These are phyloP conservation scores for Aporophyla lueneburgensis DNA, from an alignment of 2,888 invertebrate genomes.

Conservation along the genomic window DNA sequence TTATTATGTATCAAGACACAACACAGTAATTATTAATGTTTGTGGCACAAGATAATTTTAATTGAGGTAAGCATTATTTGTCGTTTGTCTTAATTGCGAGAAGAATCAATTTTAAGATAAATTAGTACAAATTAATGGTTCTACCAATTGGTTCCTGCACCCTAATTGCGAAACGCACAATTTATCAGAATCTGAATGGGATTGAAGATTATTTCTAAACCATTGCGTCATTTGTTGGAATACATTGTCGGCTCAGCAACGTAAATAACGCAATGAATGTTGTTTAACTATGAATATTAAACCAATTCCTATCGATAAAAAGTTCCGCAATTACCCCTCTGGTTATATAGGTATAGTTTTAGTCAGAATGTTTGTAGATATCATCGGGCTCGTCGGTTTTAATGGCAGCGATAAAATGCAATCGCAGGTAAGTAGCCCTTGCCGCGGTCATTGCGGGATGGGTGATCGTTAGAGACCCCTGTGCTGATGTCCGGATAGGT, in stretches of 20 bases:
- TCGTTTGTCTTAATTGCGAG: slow-evolving; percentile 10
- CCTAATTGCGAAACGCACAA: too few relatives aligned
- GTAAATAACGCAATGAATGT: too few relatives aligned
- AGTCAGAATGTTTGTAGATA: too few relatives aligned
- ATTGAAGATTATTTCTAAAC: too few relatives aligned
- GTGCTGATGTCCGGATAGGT: neutral
- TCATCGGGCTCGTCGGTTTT: too few relatives aligned
- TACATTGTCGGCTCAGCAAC: too few relatives aligned
- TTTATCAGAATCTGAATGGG: too few relatives aligned
- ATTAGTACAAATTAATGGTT: slow-evolving; percentile 12
- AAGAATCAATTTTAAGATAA: slow-evolving; percentile 20
- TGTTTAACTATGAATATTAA: too few relatives aligned
- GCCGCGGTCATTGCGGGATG: neutral
- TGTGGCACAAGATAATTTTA: slow-evolving; percentile 22
- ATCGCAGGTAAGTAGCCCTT: neutral
- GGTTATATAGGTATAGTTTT: too few relatives aligned
- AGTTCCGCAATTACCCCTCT: too few relatives aligned
- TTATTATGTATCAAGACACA: neutral
- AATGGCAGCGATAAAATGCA: neutral
- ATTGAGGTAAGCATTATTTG: neutral
- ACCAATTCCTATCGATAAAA: too few relatives aligned
- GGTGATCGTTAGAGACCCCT: neutral
- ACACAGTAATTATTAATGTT: neutral
- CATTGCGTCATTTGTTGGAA: too few relatives aligned
- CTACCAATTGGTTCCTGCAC: neutral